These are phyloP conservation scores for Linnaemya vulpina DNA, from an alignment of 2,888 invertebrate species.

Conservation along the genomic window DNA sequence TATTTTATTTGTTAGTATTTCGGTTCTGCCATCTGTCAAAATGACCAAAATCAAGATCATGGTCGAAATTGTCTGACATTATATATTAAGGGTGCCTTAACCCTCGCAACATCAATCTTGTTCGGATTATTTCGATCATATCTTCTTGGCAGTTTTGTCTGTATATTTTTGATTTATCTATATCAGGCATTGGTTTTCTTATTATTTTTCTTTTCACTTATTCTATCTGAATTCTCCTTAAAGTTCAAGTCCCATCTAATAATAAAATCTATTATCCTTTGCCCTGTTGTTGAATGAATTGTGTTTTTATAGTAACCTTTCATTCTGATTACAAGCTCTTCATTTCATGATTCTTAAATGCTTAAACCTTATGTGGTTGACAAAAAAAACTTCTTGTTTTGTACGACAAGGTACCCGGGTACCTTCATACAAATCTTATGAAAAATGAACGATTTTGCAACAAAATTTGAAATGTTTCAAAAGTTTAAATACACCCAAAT, in stretches of 20 bases:
- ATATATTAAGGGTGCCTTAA: background rate
- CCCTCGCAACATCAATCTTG: background rate
- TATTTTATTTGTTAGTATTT: slow-evolving; percentile 15
- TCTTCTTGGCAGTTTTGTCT: slow-evolving; percentile 14
- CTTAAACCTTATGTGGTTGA: no score
- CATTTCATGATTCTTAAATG: no score
- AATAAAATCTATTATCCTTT: slow-evolving; percentile 62
- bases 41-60: slow-evolving; percentile 5
- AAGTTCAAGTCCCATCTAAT: slow-evolving; percentile 51
- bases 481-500: no score
- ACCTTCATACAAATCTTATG: no score
- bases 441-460: no score
- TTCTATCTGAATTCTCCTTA: slow-evolving; percentile 28
- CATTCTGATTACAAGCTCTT: slow-evolving; percentile 62
- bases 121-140: background rate
- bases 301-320: slow-evolving; percentile 67
- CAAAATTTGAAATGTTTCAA: no score
- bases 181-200: background rate
- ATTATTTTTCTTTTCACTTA: background rate
- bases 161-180: background rate
- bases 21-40: background rate
- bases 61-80: background rate
- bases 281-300: slow-evolving; percentile 58
- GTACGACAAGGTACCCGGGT: no score
- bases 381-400: no score